A percentile compares a stretch with the other conserved stretches of the same genome.
phyloP scores from a whole-genome alignment of 1,140 invertebrate species.

The Pseudomyrmex sp. region DNA sequence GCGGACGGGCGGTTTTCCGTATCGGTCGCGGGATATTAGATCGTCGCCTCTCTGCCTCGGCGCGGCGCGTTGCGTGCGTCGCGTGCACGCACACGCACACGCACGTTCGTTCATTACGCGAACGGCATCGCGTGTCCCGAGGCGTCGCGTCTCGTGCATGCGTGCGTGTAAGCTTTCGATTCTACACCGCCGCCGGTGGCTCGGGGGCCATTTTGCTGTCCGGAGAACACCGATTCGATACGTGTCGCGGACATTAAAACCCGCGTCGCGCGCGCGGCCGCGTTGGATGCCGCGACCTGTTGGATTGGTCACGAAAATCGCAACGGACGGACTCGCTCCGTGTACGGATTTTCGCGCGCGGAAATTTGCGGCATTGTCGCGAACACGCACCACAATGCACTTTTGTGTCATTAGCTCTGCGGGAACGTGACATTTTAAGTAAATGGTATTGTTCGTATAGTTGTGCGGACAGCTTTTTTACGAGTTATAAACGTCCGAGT shows the following conservation, averaged over 20 bases:
- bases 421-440: background rate
- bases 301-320: conserved; percentile 45
- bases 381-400: too few species aligned
- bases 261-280: conserved; percentile 17
- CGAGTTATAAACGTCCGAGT: too few species aligned
- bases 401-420: background rate
- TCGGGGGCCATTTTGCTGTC: conserved; percentile 81
- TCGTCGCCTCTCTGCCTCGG: conserved; percentile 11
- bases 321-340: background rate
- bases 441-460: too few species aligned
- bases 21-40: conserved; percentile 28
- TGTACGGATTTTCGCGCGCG: background rate
- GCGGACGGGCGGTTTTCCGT: conserved; percentile 22
- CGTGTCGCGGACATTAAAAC: conserved; percentile 63
- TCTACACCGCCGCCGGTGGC: conserved; percentile 35
- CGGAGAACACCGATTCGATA: conserved; percentile 69
- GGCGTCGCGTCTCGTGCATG: conserved; percentile 63
- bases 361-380: background rate
- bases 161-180: conserved; percentile 64
- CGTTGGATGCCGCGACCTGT: background rate
- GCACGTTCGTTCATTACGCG: conserved; percentile 65
- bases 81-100: conserved; percentile 58
- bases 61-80: conserved; percentile 56
- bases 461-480: too few species aligned
- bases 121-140: conserved; percentile 76